Evolutionary conservation across 2,797 vertebrate species (phyloP).

Genomic region (Scolopax rusticola): DNA sequence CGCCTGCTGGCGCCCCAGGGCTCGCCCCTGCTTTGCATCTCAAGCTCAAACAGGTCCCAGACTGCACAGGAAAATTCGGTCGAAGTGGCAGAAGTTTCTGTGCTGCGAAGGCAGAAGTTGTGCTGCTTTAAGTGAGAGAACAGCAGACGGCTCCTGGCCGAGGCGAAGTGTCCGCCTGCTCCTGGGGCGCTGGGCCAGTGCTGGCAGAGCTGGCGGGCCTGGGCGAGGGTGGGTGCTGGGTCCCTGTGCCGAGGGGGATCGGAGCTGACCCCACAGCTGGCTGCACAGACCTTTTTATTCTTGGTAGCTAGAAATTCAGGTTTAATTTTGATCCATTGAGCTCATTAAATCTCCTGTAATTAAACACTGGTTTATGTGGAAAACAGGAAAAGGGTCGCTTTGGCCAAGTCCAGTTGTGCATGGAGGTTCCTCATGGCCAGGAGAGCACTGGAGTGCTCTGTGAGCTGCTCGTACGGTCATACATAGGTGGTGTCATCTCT

Average conservation of each 20-base stretch:
- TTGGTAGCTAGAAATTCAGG: neutral
- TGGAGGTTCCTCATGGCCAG: neutral
- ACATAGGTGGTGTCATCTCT: fast-evolving
- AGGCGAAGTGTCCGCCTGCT: neutral
- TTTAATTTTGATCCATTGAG: neutral
- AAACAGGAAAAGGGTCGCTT: neutral
- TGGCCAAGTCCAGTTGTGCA: neutral
- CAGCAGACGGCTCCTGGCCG: neutral
- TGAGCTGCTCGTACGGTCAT: fast-evolving
- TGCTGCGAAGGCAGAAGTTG: neutral
- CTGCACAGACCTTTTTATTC: neutral
- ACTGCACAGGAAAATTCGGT: neutral
- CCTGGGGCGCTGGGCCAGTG: neutral
- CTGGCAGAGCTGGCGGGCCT: neutral
- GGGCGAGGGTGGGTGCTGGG: fast-evolving
- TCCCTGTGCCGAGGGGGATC: neutral
- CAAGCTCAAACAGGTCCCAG: neutral
- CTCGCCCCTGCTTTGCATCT: neutral
- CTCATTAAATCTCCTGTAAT: neutral
- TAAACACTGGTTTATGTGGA: neutral
- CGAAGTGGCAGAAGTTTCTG: neutral
- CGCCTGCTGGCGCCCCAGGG: neutral
- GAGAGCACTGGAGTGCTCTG: neutral
- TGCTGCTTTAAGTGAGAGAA: neutral
- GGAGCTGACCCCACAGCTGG: neutral